These are phyloP conservation scores for Enteromius paludinosus DNA, from an alignment of 2,797 vertebrate species.

Conservation along the genomic window DNA sequence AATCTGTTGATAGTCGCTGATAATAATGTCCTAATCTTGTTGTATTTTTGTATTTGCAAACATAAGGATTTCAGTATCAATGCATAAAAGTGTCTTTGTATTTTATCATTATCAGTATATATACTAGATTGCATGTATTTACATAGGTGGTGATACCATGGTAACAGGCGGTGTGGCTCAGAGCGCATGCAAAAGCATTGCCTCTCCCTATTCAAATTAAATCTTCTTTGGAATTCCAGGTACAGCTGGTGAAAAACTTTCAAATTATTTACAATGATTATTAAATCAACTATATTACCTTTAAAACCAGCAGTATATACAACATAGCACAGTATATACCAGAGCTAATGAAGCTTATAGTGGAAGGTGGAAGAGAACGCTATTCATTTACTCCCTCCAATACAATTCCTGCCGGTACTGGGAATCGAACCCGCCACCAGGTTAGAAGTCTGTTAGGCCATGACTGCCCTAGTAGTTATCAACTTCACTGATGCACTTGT, in stretches of 20 bases:
- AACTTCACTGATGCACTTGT: background rate
- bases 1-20: background rate
- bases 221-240: conserved; percentile 56
- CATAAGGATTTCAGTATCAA: background rate
- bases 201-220: conserved; percentile 74
- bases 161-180: conserved; percentile 44
- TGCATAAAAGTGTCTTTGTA: background rate
- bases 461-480: background rate
- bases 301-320: background rate
- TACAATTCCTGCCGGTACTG: background rate
- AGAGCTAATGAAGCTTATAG: background rate
- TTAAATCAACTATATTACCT: conserved; percentile 38
- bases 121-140: conserved; percentile 44
- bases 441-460: background rate
- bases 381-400: background rate
- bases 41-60: background rate
- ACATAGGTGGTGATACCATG: conserved; percentile 50
- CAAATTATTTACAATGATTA: background rate
- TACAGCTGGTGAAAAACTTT: conserved; percentile 48
- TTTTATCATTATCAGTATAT: background rate
- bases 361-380: background rate
- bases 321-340: background rate
- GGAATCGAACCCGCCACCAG: background rate
- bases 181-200: conserved; percentile 72
- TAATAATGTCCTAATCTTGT: background rate